phyloP scores from a whole-genome alignment of 2,888 invertebrate species.

The Matsumyia berberina region DNA sequence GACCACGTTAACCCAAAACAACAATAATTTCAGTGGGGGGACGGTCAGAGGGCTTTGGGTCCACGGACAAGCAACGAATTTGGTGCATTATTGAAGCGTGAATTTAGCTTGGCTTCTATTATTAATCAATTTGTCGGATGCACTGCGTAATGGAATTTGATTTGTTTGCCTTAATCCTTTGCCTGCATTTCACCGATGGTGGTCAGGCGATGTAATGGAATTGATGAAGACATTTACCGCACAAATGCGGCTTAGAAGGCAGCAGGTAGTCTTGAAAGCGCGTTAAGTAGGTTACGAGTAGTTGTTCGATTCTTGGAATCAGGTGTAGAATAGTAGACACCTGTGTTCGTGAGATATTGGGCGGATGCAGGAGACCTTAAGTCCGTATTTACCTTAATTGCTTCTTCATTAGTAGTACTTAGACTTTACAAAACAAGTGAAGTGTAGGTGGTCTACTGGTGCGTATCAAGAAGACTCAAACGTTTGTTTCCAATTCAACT shows the following conservation, averaged over 20 bases:
- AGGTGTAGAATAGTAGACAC: too few relatives aligned
- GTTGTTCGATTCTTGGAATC: not conserved
- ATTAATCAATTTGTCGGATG: slow-evolving; percentile 66
- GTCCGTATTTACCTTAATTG: too few relatives aligned
- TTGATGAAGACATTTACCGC: slow-evolving; percentile 55
- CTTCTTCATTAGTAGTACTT: too few relatives aligned
- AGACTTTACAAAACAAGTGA: too few relatives aligned
- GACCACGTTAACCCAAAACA: slow-evolving; percentile 1
- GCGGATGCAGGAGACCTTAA: too few relatives aligned
- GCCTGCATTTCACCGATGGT: slow-evolving; percentile 27
- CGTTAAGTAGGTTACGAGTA: slow-evolving; percentile 1
- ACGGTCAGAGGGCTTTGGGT: slow-evolving; percentile 10
- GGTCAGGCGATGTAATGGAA: slow-evolving; percentile 42
- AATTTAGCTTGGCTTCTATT: slow-evolving; percentile 32
- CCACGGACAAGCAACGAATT: slow-evolving; percentile 14
- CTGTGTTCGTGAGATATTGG: too few relatives aligned
- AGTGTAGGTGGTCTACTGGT: too few relatives aligned
- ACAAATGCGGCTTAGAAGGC: not conserved
- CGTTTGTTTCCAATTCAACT: too few relatives aligned
- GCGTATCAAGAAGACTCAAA: too few relatives aligned
- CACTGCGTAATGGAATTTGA: slow-evolving; percentile 61
- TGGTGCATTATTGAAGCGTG: slow-evolving; percentile 20
- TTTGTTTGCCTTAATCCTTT: slow-evolving; percentile 57
- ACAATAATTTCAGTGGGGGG: slow-evolving; percentile 2
- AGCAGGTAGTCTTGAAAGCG: not conserved